These are phyloP conservation scores for Adela reaumurella DNA, from an alignment of 2,888 invertebrate genomes.

Conservation along the genomic window DNA sequence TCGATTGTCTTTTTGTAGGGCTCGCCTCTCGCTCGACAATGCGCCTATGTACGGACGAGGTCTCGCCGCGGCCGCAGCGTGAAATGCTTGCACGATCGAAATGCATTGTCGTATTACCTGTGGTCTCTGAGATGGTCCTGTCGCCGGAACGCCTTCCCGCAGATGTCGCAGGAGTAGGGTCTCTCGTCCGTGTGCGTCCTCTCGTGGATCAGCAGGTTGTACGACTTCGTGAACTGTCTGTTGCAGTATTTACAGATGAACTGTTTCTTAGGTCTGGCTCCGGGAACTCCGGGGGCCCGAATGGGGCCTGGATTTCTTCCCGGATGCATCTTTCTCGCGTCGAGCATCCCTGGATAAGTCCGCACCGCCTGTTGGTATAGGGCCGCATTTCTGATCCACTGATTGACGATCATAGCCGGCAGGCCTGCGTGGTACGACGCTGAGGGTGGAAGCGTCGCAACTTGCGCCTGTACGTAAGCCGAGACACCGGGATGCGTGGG, in stretches of 20 bases:
- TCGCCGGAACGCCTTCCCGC: slow-evolving; percentile 91
- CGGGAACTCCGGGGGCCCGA: slow-evolving; percentile 53
- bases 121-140: slow-evolving; percentile 92
- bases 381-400: slow-evolving; percentile 71
- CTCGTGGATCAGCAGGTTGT: slow-evolving; percentile 96
- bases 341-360: slow-evolving; percentile 44
- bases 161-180: slow-evolving; percentile 94
- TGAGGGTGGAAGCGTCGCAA: slow-evolving; percentile 39
- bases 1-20: slow-evolving; percentile 32
- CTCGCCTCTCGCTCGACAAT: background rate
- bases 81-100: background rate
- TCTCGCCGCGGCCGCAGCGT: background rate
- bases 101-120: slow-evolving; percentile 53
- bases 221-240: slow-evolving; percentile 96
- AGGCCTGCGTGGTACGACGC: slow-evolving; percentile 45
- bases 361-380: slow-evolving; percentile 59
- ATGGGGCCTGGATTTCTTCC: slow-evolving; percentile 50
- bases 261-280: slow-evolving; percentile 71
- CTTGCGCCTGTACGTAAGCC: slow-evolving; percentile 46
- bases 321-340: slow-evolving; percentile 37
- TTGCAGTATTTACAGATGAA: slow-evolving; percentile 98
- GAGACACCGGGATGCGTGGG: slow-evolving; percentile 41
- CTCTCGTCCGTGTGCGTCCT: slow-evolving; percentile 96
- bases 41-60: no score
- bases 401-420: slow-evolving; percentile 64